A percentile compares a stretch with the other conserved stretches of the same genome.
phyloP scores from a whole-genome alignment of 2,797 vertebrate genomes.

The Varecia variegata region DNA sequence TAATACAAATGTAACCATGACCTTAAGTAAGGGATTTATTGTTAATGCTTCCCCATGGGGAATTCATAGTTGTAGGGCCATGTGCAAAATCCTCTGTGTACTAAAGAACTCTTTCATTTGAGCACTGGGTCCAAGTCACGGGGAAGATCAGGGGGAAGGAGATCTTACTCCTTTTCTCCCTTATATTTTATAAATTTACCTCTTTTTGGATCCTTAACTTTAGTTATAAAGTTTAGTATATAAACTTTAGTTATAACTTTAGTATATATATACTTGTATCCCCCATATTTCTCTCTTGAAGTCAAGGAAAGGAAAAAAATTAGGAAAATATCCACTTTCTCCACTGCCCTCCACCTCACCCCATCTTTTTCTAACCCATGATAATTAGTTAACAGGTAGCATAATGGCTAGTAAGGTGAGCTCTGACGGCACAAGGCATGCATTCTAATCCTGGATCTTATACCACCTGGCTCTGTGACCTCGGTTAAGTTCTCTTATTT shows the following conservation, averaged over 20 bases:
- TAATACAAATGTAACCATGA: neutral
- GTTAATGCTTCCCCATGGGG: neutral
- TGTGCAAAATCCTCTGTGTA: neutral
- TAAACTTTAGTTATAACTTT: neutral
- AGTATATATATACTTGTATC: neutral
- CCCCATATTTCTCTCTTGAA: neutral
- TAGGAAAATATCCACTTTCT: neutral
- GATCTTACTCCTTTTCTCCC: neutral
- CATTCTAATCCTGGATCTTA: neutral
- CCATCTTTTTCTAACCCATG: neutral
- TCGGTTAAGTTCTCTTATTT: neutral
- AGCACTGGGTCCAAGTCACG: neutral
- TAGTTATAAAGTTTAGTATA: neutral
- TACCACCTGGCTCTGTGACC: neutral
- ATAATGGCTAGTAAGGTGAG: neutral
- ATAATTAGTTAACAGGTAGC: neutral
- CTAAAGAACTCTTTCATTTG: neutral
- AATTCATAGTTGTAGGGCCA: neutral
- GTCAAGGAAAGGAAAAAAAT: neutral
- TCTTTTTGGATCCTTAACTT: neutral
- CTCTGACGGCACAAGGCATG: neutral
- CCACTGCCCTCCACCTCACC: neutral
- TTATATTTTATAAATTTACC: neutral
- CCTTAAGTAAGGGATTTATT: neutral
- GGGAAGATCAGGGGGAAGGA: neutral